Evolutionary conservation across 2,888 invertebrate species (phyloP), one percentile per base, ranked within the genome.

Genomic region (Theretra japonica): DNA sequence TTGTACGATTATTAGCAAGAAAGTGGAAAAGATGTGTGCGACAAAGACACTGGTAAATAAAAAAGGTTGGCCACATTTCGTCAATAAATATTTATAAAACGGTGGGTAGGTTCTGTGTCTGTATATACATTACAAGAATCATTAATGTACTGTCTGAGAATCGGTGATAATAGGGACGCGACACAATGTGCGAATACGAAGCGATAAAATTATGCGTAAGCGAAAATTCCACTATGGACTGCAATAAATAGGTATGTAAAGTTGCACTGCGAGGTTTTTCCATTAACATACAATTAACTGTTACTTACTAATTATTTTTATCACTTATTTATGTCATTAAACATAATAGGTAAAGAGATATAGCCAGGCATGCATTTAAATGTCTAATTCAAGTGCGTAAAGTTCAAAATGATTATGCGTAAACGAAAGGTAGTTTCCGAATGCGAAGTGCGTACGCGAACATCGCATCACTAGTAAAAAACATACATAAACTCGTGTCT

Each of bases 61-160:
- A 23, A 53, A 56, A 68, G 25, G 28, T 68, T 28, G 19, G 19
- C 50, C 68, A 69, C 68, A 53, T 69, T 69, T 53, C 68, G 50
- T 28, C 28, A 69, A 69, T 53, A 69, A 69, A 69, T 69, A 53
- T 69, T 53, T 69, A 69, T 69, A 56, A 50, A 53, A 25, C n/a
- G 23, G 50, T 33, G 50, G 25, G 68, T 68, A 19, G 68, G 41
- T 41, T 41, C 41, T 48, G 19, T 30, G 57, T 62, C 62, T 41
- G 21, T 62, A n/a, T 41, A 62, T 62, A 62, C 33, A 62, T 62
- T 62, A 62, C 62, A 62, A 62, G 41, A 62, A 62, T 62, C 62
- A 62, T 41, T 62, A 62, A 62, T 62, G 62, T 62, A 41, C 41
- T 65, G 65, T 48, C 62, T 48, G 23, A 7, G 23, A 65, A 17